These are phyloP conservation scores for Tenthredo livida DNA, from an alignment of 2,888 invertebrate genomes.

Conservation along the genomic window DNA sequence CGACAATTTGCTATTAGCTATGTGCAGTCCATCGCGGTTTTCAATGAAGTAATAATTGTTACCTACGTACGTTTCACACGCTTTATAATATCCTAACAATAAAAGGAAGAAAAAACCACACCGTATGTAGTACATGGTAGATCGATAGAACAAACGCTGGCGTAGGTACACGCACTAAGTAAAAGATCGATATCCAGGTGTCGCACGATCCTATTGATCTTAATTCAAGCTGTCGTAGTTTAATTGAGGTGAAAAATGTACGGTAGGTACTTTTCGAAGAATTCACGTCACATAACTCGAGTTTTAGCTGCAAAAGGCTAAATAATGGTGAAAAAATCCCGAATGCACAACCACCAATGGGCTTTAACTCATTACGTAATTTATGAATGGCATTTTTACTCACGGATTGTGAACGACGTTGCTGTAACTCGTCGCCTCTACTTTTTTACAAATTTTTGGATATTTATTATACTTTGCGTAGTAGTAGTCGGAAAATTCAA, in stretches of 20 bases:
- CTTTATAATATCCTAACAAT: background rate
- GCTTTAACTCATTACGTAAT: background rate
- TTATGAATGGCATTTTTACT: conserved; percentile 34
- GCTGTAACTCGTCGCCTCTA: conserved; percentile 66
- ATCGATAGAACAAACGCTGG: background rate
- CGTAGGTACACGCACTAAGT: background rate
- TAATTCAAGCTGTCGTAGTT: background rate
- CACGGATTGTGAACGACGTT: conserved; percentile 56
- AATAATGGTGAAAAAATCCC: background rate
- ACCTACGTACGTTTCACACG: background rate
- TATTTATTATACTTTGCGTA: conserved; percentile 91
- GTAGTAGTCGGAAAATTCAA: conserved; percentile 94
- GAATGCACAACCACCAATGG: background rate
- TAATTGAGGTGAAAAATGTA: background rate
- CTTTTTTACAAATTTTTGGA: conserved; percentile 88
- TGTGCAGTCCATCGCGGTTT: too few species aligned
- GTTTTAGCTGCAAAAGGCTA: background rate
- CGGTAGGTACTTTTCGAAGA: background rate
- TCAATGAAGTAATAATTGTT: background rate
- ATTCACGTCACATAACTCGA: background rate
- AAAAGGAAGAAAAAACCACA: background rate
- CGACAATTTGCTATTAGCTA: too few species aligned
- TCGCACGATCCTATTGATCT: background rate
- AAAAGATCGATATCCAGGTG: conserved; percentile 14
- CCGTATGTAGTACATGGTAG: background rate